Evolutionary conservation across 2,797 vertebrate species (phyloP), one percentile per base, ranked within the genome.

Genomic region (Lemur catta): DNA sequence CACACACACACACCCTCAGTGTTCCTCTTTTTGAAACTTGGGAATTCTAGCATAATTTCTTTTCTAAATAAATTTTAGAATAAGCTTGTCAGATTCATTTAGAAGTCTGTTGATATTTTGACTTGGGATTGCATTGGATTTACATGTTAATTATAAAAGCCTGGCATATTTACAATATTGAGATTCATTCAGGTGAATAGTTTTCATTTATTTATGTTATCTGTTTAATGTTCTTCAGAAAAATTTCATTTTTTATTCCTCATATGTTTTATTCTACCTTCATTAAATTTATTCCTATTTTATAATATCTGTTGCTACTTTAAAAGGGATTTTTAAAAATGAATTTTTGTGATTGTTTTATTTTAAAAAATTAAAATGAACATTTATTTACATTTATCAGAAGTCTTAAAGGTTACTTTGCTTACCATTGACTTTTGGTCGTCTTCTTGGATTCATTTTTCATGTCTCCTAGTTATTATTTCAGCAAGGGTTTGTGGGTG

Each of bases 391-490:
- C n/a, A 61, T 35, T 80, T 48, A 43, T 74, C 30, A 14, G 63
- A 69, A 76, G 13, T 61, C 18, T 93, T 87, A 69, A 93, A 74
- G 10, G 18, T 86, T 95, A 82, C 30, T 93, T 96, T 86, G 43
- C 15, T 84, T 80, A 90, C 17, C 50, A 52, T 84, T 85, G 46
- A 93, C 30, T 82, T 96, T 89, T 88, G n/a, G 28, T 71, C 17
- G 81, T 91, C 28, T 71, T 91, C 28, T 35, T 78, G 15, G 65
- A 87, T 65, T 84, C 7, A 38, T 91, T 43, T 82, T 96, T 96
- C 78, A 74, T 43, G n/a, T 89, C 57, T 96, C 94, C n/a, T 63
- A 71, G 55, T 88, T 67, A 89, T 63, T 57, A 87, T 97, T 94
- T 97, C 50, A 92, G 41, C 43, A 86, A 79, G 24, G 67, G 57